Base-by-base conservation (phyloP, 2,888 invertebrate species). In the Sialis lutaria region DNA sequence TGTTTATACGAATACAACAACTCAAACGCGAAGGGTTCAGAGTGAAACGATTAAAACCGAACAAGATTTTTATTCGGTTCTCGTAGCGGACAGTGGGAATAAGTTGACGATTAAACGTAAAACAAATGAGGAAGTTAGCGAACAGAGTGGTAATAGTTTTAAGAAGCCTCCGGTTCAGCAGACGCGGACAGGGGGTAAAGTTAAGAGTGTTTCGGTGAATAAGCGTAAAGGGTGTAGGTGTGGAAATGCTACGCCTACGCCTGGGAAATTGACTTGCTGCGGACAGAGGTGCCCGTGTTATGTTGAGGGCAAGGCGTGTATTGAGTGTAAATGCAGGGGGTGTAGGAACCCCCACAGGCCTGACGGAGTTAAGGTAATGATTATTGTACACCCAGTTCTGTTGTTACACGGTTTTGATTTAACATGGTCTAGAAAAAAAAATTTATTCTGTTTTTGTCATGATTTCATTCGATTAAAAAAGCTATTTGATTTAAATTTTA, bases 231-330 rank as follows among this genome's bases (percentile, higher is more conserved):
- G 88, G 9, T 93, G 92, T 61, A 74, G 91, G 50, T 93, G 93
- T 68, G 92, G 92, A 4, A 87, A 88, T 65, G 87, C 90, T 1
- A 88, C 91, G 0, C 78, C 86, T 1, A 82, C 82, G 12, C 90
- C 91, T 0, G 90, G 90, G 5, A 90, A 88, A 62, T 65, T 91
- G 40, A 92, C 92, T 0, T 95, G 93, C 60, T 90, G 92, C 59
- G 92, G 92, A 0, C 91, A 91, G 61, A 70, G 93, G 51, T 95
- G 93, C 67, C 90, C 91, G 0, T 95, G 93, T 65, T 95, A 93
- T 64, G 88, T 89, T 5, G 86, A 86, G 53, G 84, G 86, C 53
- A 86, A 87, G 62, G 83, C 88, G 1, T 95, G 93, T 60, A 73
- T 82, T 6, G 87, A 86, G 56, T 95, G 95, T 66, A 82, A 85